phyloP scores from a whole-genome alignment of 2,797 vertebrate genomes.

The Knipowitschia caucasica region DNA sequence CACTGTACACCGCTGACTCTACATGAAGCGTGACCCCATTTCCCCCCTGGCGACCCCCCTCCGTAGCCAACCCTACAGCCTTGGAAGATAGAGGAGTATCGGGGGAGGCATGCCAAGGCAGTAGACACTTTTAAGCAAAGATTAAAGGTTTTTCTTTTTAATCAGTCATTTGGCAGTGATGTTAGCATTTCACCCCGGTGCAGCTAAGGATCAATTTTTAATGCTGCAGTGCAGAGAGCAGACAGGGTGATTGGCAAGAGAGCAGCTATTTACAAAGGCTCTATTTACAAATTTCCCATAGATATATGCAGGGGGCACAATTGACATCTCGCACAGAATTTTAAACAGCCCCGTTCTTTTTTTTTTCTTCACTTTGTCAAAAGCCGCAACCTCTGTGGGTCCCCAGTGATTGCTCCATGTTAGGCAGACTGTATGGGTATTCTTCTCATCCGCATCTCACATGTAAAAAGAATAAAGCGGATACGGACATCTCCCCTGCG shows the following conservation, averaged over 20 bases:
- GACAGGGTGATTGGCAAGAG: slow-evolving; percentile 77
- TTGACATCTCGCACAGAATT: slow-evolving; percentile 78
- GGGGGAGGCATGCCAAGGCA: slow-evolving; percentile 76
- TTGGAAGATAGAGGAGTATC: slow-evolving; percentile 73
- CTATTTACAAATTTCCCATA: slow-evolving; percentile 78
- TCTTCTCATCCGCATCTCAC: slow-evolving; percentile 41
- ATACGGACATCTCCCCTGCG: slow-evolving; percentile 61
- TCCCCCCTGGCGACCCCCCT: slow-evolving; percentile 63
- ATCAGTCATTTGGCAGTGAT: slow-evolving; percentile 82
- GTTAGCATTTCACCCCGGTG: slow-evolving; percentile 79
- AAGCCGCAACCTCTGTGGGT: slow-evolving; percentile 65
- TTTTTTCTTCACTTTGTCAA: slow-evolving; percentile 43
- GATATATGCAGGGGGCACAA: slow-evolving; percentile 74
- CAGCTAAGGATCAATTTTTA: slow-evolving; percentile 81
- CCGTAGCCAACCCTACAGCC: slow-evolving; percentile 38
- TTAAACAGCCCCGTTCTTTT: slow-evolving; percentile 60
- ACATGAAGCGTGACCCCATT: slow-evolving; percentile 69
- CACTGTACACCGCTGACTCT: slow-evolving; percentile 60
- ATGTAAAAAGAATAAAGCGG: slow-evolving; percentile 64
- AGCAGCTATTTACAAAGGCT: slow-evolving; percentile 79
- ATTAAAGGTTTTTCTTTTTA: slow-evolving; percentile 85
- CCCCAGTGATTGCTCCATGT: slow-evolving; percentile 50
- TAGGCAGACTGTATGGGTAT: slow-evolving; percentile 18
- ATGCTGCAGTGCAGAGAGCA: slow-evolving; percentile 77
- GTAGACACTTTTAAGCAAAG: slow-evolving; percentile 83